Evolutionary conservation across 2,797 vertebrate species (phyloP), one percentile per base, ranked within the genome.

Genomic region (Rousettus madagascariensis): DNA sequence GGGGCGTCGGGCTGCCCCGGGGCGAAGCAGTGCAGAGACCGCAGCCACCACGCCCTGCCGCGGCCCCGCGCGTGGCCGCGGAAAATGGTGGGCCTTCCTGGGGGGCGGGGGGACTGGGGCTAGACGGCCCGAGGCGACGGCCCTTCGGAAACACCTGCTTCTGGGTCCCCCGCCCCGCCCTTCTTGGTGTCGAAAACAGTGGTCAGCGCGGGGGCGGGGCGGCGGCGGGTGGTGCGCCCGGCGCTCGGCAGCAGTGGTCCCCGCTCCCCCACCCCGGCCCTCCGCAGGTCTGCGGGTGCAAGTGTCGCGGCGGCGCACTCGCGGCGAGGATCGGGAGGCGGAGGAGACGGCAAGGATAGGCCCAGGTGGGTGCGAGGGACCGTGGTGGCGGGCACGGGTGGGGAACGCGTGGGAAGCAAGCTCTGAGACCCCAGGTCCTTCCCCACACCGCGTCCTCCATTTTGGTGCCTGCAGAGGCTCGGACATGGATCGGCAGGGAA

Each of bases 301-400:
- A 57, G 86, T 36, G 46, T 74, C 51, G 46, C 19, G 4, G 89
- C 57, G 20, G 74, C 38, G 6, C 83, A 26, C 63, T 72, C 28
- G 63, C 12, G 30, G 68, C 16, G 43, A 87, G 74, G 69, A 82
- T 82, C 61, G 0, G 59, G 36, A 83, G 63, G 49, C 65, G 68
- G 55, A 68, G 68, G 51, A 86, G 51, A 71, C 75, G 10, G 30
- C 55, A 26, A 72, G 86, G 82, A 91, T 86, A 87, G 86, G 91
- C 91, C 77, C 86, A 93, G 94, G 95, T 96, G 26, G 26, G 93
- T 92, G 80, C 6, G 16, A 17, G 61, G 55, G 7, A 16, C n/a
- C 2, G 19, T 10, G 33, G 28, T 10, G 24, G 8, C 59, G 74
- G 12, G 17, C 1, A 3, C 15, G 15, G 33, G 20, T 8, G 38